These are phyloP conservation scores for Dolichomitus sp. DNA, from an alignment of 2,888 invertebrate species.

Conservation along the genomic window DNA sequence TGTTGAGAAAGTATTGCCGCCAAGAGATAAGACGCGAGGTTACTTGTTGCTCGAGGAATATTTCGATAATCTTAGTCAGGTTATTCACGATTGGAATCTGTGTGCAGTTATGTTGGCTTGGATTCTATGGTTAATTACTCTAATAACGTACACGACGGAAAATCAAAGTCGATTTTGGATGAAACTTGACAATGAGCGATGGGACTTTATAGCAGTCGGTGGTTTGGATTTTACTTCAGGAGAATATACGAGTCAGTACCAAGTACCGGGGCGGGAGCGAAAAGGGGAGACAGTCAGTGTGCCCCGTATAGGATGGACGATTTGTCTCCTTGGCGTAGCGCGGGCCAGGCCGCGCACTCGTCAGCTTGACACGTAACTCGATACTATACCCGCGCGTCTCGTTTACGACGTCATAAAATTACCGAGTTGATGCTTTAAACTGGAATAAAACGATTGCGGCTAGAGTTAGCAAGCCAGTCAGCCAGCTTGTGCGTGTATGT, in stretches of 20 bases:
- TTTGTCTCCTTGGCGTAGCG: conserved; percentile 56
- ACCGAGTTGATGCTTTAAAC: conserved; percentile 83
- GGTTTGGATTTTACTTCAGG: conserved; percentile 59
- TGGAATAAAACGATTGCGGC: conserved; percentile 82
- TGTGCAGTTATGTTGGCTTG: background rate
- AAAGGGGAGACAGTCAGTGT: conserved; percentile 13
- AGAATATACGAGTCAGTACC: conserved; percentile 53
- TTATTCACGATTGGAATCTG: no score
- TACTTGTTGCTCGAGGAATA: conserved; percentile 48
- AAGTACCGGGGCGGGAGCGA: conserved; percentile 2
- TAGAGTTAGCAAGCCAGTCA: conserved; percentile 58
- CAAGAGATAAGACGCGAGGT: conserved; percentile 19
- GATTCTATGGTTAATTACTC: conserved; percentile 23
- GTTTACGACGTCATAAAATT: conserved; percentile 85
- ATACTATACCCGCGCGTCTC: conserved; percentile 79
- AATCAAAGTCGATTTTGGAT: conserved; percentile 46
- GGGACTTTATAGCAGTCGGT: conserved; percentile 15
- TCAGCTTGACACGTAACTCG: conserved; percentile 83
- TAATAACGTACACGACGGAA: conserved; percentile 16
- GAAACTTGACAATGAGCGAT: background rate
- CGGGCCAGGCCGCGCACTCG: conserved; percentile 58
- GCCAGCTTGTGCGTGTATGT: conserved; percentile 58
- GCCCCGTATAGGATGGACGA: conserved; percentile 51
- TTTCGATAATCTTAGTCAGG: conserved; percentile 13
- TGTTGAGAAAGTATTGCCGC: background rate